These are phyloP conservation scores for Pteropus alecto DNA, from an alignment of 2,113 vertebrate species.

Conservation along the genomic window DNA sequence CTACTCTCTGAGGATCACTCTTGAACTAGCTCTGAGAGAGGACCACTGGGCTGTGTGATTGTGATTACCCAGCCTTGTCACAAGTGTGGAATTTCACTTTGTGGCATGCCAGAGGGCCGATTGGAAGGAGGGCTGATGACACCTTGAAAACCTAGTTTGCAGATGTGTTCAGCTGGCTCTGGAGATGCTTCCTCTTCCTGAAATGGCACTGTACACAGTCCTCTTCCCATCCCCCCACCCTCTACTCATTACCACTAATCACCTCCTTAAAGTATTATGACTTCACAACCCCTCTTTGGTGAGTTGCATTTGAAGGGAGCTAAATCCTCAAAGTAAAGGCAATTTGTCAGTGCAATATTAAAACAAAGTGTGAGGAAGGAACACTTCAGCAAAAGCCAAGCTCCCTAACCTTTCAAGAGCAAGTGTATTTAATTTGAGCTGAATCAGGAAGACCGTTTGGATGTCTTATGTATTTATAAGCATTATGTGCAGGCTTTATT, in stretches of 20 bases:
- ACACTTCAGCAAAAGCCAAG: conserved; percentile 27
- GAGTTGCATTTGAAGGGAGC: conserved; percentile 28
- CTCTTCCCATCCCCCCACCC: not conserved
- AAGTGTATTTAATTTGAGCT: conserved; percentile 65
- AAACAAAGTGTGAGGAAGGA: conserved; percentile 56
- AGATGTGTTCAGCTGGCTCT: conserved; percentile 13
- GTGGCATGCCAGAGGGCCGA: not conserved
- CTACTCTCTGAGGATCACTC: not conserved
- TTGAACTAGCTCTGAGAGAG: not conserved
- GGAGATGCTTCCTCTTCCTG: not conserved
- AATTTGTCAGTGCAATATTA: conserved; percentile 45
- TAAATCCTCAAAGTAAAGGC: conserved; percentile 21
- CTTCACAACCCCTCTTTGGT: conserved; percentile 21
- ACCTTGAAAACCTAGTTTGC: not conserved
- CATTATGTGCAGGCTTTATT: not conserved
- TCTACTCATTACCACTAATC: not conserved
- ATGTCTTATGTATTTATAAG: conserved; percentile 34
- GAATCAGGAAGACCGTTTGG: conserved; percentile 36
- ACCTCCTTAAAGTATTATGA: not conserved
- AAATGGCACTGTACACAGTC: not conserved
- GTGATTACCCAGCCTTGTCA: not conserved
- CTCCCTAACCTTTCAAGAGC: conserved; percentile 63
- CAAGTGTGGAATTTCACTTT: not conserved
- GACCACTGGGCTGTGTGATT: not conserved
- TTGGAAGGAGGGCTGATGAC: not conserved